A percentile compares a stretch with the other conserved stretches of the same genome.
Evolutionary conservation across 2,113 vertebrate species (phyloP).

Genomic region (Vombatus ursinus): DNA sequence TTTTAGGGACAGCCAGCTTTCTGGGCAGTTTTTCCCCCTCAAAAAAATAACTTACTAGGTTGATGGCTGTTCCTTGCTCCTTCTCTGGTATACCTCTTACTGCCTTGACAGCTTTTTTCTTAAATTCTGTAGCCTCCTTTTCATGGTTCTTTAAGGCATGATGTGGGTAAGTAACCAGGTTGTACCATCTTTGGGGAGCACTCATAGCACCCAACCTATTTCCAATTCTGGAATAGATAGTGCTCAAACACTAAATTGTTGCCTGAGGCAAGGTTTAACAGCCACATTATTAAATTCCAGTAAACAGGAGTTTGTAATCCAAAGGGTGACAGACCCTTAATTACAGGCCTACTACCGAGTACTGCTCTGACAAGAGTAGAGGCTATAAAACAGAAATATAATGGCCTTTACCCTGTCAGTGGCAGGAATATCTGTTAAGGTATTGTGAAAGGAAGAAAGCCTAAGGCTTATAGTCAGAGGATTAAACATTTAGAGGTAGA

Average conservation of each 20-base stretch:
- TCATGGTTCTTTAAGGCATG: not conserved
- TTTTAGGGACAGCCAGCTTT: not conserved
- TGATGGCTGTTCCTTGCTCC: not conserved
- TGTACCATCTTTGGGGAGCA: not conserved
- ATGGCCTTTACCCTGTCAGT: slow-evolving; percentile 20
- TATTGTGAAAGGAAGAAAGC: not conserved
- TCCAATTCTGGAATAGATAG: not conserved
- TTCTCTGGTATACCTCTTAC: not conserved
- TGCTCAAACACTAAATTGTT: slow-evolving; percentile 45
- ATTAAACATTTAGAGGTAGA: not conserved
- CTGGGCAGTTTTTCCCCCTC: not conserved
- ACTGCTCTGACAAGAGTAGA: not conserved
- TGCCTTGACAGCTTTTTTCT: not conserved
- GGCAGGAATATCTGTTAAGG: not conserved
- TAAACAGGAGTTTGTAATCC: slow-evolving; percentile 50
- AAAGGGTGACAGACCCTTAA: slow-evolving; percentile 39
- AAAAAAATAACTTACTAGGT: not conserved
- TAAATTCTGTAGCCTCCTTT: not conserved
- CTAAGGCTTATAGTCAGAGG: not conserved
- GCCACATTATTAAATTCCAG: slow-evolving; percentile 24
- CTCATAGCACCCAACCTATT: not conserved
- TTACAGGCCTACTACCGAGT: not conserved
- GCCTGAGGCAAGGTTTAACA: slow-evolving; percentile 41
- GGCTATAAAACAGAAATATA: not conserved
- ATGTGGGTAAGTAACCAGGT: not conserved